phyloP scores from a whole-genome alignment of 2,113 vertebrate species.

The Cinclus cinclus region DNA sequence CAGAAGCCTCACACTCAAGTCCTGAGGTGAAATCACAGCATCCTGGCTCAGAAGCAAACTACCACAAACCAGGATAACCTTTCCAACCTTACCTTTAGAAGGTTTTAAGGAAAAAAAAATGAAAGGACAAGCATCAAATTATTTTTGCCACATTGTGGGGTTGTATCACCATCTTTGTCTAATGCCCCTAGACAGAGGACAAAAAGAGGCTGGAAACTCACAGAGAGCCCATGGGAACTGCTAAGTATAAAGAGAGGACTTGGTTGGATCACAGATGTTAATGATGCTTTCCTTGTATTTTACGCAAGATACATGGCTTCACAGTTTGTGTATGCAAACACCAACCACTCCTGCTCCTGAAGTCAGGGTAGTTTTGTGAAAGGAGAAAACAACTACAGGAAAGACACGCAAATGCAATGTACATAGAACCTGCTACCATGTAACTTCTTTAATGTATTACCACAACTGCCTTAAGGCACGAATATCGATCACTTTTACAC shows the following conservation, averaged over 20 bases:
- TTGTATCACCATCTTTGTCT: not conserved
- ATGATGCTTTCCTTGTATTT: not conserved
- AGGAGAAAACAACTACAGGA: not conserved
- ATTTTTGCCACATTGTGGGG: not conserved
- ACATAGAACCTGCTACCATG: not conserved
- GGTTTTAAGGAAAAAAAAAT: not conserved
- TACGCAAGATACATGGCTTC: not conserved
- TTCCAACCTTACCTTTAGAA: not conserved
- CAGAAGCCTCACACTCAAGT: not conserved
- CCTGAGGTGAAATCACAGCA: not conserved
- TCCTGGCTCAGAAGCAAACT: not conserved
- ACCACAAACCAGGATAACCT: not conserved
- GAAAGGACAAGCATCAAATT: not conserved
- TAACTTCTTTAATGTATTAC: not conserved
- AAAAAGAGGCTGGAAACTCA: not conserved
- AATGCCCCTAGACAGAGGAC: not conserved
- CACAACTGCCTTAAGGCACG: not conserved
- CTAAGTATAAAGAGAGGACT: not conserved
- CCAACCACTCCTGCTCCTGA: not conserved
- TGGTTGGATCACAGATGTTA: not conserved
- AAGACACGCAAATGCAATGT: not conserved
- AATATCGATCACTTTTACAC: not conserved
- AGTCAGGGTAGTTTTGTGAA: not conserved
- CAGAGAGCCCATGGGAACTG: not conserved
- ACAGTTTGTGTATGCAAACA: not conserved